phyloP scores from a whole-genome alignment of 2,113 vertebrate genomes.

The Cochlearius cochlearius region DNA sequence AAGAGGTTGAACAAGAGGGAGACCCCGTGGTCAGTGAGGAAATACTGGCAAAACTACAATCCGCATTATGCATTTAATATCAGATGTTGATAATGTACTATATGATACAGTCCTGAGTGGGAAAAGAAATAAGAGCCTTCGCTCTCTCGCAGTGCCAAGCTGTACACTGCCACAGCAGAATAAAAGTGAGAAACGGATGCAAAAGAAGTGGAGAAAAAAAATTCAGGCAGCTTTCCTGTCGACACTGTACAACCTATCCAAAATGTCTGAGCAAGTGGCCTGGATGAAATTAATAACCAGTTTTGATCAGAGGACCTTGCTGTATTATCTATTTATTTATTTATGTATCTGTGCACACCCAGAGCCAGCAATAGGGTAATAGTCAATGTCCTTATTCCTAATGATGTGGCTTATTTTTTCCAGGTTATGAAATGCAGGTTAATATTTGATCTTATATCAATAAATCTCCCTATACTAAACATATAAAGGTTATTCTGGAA shows the following conservation, averaged over 20 bases:
- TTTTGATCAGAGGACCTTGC: not conserved
- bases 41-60: not conserved
- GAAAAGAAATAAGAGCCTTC: not conserved
- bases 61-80: not conserved
- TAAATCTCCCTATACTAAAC: not conserved
- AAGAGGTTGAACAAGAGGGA: not conserved
- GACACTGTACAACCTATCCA: not conserved
- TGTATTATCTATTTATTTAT: not conserved
- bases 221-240: not conserved
- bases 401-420: not conserved
- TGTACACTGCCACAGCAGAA: not conserved
- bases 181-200: not conserved
- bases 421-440: conserved; percentile 6
- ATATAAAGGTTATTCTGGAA: not conserved
- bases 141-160: not conserved
- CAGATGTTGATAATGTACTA: not conserved
- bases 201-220: not conserved
- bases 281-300: not conserved
- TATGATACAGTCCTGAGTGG: not conserved
- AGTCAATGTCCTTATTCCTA: not conserved
- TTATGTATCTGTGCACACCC: not conserved
- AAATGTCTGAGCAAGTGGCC: not conserved
- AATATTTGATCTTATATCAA: conserved; percentile 45
- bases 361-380: not conserved
- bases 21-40: not conserved